These are phyloP conservation scores for Chymomyza procnemis DNA, from an alignment of 2,888 invertebrate species.

Conservation along the genomic window DNA sequence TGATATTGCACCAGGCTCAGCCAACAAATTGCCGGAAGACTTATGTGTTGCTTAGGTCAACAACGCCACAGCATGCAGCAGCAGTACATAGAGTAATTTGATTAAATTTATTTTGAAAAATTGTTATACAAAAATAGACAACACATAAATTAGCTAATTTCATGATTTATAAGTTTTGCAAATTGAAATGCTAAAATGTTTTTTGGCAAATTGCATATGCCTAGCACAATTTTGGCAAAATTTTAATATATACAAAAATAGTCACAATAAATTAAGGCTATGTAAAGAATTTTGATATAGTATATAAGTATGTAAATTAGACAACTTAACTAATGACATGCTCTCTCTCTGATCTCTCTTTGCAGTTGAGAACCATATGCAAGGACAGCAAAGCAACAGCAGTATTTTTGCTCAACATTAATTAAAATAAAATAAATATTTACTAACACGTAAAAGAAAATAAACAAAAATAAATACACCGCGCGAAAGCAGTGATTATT, in stretches of 20 bases:
- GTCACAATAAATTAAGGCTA: conserved; percentile 2
- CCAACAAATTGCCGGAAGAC: conserved; percentile 46
- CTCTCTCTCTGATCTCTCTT: conserved; percentile 31
- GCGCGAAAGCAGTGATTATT: conserved; percentile 57
- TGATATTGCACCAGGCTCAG: conserved; percentile 47
- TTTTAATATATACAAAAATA: neutral
- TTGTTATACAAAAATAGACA: conserved; percentile 22
- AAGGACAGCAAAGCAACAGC: conserved; percentile 62
- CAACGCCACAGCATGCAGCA: conserved; percentile 26
- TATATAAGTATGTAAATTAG: neutral
- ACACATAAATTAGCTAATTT: conserved; percentile 57
- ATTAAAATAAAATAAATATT: conserved; percentile 25
- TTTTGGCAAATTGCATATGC: neutral
- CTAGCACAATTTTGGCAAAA: neutral
- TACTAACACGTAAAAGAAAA: conserved; percentile 27
- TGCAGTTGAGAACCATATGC: conserved; percentile 53
- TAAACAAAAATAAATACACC: conserved; percentile 22
- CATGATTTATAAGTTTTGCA: conserved; percentile 28
- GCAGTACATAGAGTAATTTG: conserved; percentile 35
- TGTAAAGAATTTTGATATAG: neutral
- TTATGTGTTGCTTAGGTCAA: neutral
- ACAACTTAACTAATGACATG: neutral
- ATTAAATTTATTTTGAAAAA: conserved; percentile 60
- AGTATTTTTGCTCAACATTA: conserved; percentile 71
- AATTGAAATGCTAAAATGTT: neutral